Base-by-base conservation (phyloP, 2,113 vertebrate genomes). In the Pygoscelis adeliae region DNA sequence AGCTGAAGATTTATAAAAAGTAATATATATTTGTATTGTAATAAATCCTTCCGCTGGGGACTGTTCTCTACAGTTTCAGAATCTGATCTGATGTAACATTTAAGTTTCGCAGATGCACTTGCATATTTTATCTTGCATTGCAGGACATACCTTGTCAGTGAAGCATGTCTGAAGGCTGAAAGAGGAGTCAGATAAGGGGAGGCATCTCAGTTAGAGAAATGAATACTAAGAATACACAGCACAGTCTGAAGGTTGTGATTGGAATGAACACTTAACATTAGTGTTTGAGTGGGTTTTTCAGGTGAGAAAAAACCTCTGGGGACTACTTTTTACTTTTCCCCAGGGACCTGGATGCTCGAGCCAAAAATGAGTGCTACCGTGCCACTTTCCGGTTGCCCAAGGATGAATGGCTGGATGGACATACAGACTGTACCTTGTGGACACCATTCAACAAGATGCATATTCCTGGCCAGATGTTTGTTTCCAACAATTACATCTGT, bases 401-500 rank as follows among this genome's bases (percentile, higher is more conserved):
- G 95, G 99, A 99, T 2, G 99, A 99, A 88, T 98, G 98, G 19
- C 98, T 99, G 73, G 99, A 99, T 10, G 99, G 99, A 66, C 99
- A 99, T 92, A 99, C 99, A 0, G 98, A 99, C 89, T 99, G 99
- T 96, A 99, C 99, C 2, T 98, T 99, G 86, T 99, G 99, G 99
- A 99, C 99, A 1, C 99, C 99, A 0, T 99, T 99, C 76, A 98
- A 98, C 71, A 99, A 99, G 97, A 99, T 99, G 98, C 99, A 99
- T 73, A 99, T 99, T 66, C 98, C 98, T 0, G 99, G 99, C 34
- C 99, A 99, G 98, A 99, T 99, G 98, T 99, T 99, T 97, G 99
- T 99, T 97, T 99, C 99, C 96, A 99, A 99, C 97, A 99, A 99
- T 95, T 99, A 99, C 96, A 99, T 99, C 96, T 99, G 99, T 95